Evolutionary conservation across 1,140 invertebrate species (phyloP), one percentile per base, ranked within the genome.

Genomic region (Drosophila punjabiensis): DNA sequence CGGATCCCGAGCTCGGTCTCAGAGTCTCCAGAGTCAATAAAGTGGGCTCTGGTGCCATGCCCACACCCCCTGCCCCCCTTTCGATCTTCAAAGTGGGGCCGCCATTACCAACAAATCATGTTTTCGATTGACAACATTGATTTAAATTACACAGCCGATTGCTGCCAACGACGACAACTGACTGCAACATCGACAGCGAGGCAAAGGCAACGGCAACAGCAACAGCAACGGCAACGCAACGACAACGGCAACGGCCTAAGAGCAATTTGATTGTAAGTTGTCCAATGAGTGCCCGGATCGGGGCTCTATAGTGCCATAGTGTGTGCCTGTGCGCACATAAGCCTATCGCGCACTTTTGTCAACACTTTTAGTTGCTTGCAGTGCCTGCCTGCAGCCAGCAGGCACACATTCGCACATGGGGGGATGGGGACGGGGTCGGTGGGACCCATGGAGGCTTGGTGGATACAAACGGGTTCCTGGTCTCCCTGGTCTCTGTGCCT

Each of bases 91-190:
- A 92, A 92, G 90, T 79, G 66, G 67, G 60, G 76, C 90, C 87
- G 87, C 87, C 86, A 90, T 90, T 90, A 91, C 84, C 85, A 92
- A 92, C 89, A 92, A 92, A 92, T 92, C 89, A 92, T 92, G 89
- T 92, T 92, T 90, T 92, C 88, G 89, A 92, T 92, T 92, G 90
- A 92, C 90, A 92, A 92, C 80, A 87, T 87, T 92, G 90, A 92
- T 92, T 92, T 92, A 84, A 92, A 87, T 92, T 92, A 92, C 90
- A 92, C 84, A 87, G 82, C 62, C 85, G 85, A 88, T 88, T 88
- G 84, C 84, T 83, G 85, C 81, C 69, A 79, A 61, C 82, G 67
- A 75, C 75, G 80, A 64, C 79, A 82, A 59, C 76, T 52, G 65
- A 79, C 79, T 67, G 56, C 80, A 77, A 82, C 74, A 58, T 32